A percentile compares a stretch with the other conserved stretches of the same genome.
Conservation (phyloP, 1,140 invertebrate species). For the Coenobita brevimanus region DNA sequence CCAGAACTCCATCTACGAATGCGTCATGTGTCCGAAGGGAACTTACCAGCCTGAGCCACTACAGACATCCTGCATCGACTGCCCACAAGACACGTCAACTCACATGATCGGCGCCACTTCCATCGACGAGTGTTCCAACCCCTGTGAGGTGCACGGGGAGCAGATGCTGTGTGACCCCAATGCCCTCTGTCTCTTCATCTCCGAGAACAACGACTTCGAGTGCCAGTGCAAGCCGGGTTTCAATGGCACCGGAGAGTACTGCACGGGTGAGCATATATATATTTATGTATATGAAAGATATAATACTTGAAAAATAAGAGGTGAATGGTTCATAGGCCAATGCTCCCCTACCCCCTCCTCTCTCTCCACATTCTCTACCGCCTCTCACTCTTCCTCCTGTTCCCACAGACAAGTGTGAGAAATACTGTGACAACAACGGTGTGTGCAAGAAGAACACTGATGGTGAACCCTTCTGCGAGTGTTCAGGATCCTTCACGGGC, state of each 20-base stretch:
- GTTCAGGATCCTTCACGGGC: conserved; percentile 54
- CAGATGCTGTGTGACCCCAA: conserved; percentile 90
- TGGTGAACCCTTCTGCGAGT: conserved; percentile 76
- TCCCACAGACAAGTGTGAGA: conserved; percentile 85
- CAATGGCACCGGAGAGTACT: conserved; percentile 88
- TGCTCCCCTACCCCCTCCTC: too few species aligned
- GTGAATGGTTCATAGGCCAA: too few species aligned
- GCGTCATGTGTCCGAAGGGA: conserved; percentile 91
- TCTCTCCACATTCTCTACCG: too few species aligned
- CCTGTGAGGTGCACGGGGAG: conserved; percentile 88
- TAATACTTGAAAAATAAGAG: too few species aligned
- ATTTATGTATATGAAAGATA: background rate
- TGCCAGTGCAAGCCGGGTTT: conserved; percentile 96
- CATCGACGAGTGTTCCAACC: conserved; percentile 91
- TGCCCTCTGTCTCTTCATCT: conserved; percentile 89
- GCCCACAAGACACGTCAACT: conserved; percentile 94
- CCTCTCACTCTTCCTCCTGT: conserved; percentile 52
- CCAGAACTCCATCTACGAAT: conserved; percentile 79
- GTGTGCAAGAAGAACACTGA: conserved; percentile 84
- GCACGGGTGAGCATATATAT: conserved; percentile 72
- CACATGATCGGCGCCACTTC: conserved; percentile 84
- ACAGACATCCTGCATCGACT: conserved; percentile 89
- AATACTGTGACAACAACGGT: conserved; percentile 93
- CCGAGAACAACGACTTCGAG: conserved; percentile 86
- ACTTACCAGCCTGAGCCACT: conserved; percentile 94